phyloP scores from a whole-genome alignment of 2,888 invertebrate genomes.

The Corbicula japonica region DNA sequence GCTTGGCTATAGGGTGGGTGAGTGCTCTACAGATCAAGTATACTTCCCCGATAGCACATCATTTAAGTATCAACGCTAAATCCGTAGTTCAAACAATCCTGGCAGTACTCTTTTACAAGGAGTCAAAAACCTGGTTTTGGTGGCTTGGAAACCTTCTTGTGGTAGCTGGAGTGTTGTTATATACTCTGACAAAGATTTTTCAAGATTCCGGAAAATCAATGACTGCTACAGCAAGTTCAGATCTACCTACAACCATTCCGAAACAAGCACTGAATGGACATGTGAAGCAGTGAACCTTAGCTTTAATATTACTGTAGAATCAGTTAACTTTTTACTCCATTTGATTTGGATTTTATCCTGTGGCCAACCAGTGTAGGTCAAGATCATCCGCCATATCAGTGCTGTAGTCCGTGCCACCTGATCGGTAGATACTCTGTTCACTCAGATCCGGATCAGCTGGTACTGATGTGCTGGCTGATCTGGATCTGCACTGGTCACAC shows the following conservation, averaged over 20 bases:
- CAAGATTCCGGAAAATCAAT: constrained; percentile 45
- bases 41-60: constrained; percentile 86
- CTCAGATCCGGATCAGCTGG: too few species aligned
- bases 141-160: constrained; percentile 85
- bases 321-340: too few species aligned
- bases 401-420: too few species aligned
- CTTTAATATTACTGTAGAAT: too few species aligned
- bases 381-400: too few species aligned
- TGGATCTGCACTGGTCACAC: too few species aligned
- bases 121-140: constrained; percentile 83
- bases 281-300: constrained; percentile 2
- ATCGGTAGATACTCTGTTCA: too few species aligned
- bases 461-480: too few species aligned
- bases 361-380: too few species aligned
- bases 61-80: constrained; percentile 86
- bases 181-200: constrained; percentile 78
- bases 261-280: constrained; percentile 33
- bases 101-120: constrained; percentile 83
- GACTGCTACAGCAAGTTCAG: neutral
- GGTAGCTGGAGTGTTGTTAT: constrained; percentile 82
- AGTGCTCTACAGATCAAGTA: constrained; percentile 85
- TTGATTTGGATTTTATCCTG: too few species aligned
- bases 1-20: constrained; percentile 84
- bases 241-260: constrained; percentile 14
- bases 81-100: constrained; percentile 85